A percentile compares a stretch with the other conserved stretches of the same genome.
Conservation (phyloP, 2,888 invertebrate genomes). For the Ennomos quercinarius region DNA sequence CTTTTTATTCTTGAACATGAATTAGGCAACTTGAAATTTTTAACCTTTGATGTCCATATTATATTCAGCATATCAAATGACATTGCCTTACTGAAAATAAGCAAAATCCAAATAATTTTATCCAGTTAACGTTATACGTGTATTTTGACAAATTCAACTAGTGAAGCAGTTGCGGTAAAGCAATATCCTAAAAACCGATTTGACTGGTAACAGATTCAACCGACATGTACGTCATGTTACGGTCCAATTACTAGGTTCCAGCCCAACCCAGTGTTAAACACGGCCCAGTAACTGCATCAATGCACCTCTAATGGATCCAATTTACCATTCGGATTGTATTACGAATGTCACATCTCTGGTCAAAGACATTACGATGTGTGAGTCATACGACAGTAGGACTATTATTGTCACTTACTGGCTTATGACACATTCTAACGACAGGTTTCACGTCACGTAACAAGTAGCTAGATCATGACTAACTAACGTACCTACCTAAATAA, state of each 20-base stretch:
- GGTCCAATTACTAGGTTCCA: conserved; percentile 18
- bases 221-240: conserved; percentile 5
- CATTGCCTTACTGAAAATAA: too few relatives aligned
- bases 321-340: conserved; percentile 10
- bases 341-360: conserved; percentile 2
- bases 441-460: conserved; percentile 19
- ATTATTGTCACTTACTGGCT: conserved; percentile 1
- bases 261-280: conserved; percentile 1
- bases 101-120: too few relatives aligned
- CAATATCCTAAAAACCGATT: too few relatives aligned
- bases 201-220: too few relatives aligned
- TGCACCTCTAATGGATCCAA: conserved; percentile 23
- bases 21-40: too few relatives aligned
- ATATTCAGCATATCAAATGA: too few relatives aligned
- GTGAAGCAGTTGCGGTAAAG: too few relatives aligned
- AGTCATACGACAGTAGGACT: conserved; percentile 5
- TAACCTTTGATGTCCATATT: too few relatives aligned
- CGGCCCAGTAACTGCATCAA: conserved; percentile 14
- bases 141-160: too few relatives aligned
- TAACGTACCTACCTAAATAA: conserved; percentile 2
- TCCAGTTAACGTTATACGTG: too few relatives aligned
- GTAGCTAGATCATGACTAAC: conserved; percentile 20
- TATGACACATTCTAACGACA: conserved; percentile 18
- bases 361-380: conserved; percentile 7
- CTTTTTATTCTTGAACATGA: too few relatives aligned